Conservation (phyloP, 2,888 invertebrate species). For the Abscondita cerata region DNA sequence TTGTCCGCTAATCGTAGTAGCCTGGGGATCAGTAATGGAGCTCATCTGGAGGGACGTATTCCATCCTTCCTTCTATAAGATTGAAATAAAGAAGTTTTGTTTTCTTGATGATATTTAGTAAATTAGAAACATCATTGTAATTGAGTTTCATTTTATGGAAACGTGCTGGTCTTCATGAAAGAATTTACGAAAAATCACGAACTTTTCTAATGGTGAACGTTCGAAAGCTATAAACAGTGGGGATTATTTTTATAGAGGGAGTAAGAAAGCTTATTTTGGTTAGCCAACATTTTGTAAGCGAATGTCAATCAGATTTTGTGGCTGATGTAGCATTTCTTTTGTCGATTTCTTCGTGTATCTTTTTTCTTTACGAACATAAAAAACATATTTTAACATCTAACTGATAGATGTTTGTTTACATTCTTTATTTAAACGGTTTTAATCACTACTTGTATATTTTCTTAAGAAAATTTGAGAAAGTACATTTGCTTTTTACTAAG, state of each 20-base stretch:
- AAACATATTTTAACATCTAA: slow-evolving; percentile 1
- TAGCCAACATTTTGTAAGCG: slow-evolving; percentile 28
- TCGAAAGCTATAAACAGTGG: slow-evolving; percentile 26
- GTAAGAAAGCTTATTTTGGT: slow-evolving; percentile 28
- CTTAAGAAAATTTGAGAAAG: background rate
- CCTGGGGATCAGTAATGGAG: slow-evolving; percentile 54
- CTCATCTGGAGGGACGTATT: slow-evolving; percentile 46
- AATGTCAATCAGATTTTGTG: slow-evolving; percentile 19
- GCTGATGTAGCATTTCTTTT: slow-evolving; percentile 23
- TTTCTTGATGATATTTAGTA: slow-evolving; percentile 49
- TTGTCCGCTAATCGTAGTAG: slow-evolving; percentile 58
- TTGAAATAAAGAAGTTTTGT: slow-evolving; percentile 43
- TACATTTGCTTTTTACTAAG: background rate
- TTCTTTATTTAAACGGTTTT: background rate
- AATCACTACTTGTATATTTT: background rate
- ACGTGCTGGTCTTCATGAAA: slow-evolving; percentile 30
- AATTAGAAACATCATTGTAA: slow-evolving; percentile 42
- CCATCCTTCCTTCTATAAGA: slow-evolving; percentile 41
- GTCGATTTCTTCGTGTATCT: background rate
- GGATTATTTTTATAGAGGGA: slow-evolving; percentile 34
- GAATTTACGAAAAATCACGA: slow-evolving; percentile 33
- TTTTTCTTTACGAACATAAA: background rate
- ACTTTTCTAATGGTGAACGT: slow-evolving; percentile 31
- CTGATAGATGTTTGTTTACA: background rate
- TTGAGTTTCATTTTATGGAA: slow-evolving; percentile 29